A percentile compares a stretch with the other conserved stretches of the same genome.
phyloP scores from a whole-genome alignment of 2,888 invertebrate species.

The Leptopilina syphax region DNA sequence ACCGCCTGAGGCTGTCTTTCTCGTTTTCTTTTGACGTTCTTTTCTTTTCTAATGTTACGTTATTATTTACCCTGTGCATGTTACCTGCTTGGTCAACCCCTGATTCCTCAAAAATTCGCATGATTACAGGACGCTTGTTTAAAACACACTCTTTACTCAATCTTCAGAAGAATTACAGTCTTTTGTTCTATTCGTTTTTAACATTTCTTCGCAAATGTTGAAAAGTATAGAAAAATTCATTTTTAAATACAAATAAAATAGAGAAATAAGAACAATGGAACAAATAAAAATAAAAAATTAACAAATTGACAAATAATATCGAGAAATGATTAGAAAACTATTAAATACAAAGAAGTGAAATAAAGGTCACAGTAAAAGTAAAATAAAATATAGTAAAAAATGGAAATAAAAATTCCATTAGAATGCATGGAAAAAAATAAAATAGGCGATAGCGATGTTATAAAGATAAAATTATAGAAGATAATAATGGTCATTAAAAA shows the following conservation, averaged over 20 bases:
- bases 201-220: too few species aligned
- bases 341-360: neutral
- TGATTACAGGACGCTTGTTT: conserved; percentile 29
- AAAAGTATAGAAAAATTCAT: too few species aligned
- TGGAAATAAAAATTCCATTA: neutral
- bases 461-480: conserved; percentile 17
- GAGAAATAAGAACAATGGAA: neutral
- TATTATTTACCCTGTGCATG: conserved; percentile 25
- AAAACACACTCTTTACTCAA: neutral
- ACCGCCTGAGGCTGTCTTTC: conserved; percentile 14
- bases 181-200: too few species aligned
- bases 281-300: too few species aligned
- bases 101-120: conserved; percentile 27
- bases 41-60: conserved; percentile 35
- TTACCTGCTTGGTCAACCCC: conserved; percentile 30
- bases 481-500: conserved; percentile 20
- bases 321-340: neutral
- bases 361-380: too few species aligned
- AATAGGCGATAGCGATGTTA: neutral
- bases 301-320: neutral
- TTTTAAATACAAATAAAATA: too few species aligned
- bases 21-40: conserved; percentile 21
- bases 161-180: neutral
- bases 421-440: neutral
- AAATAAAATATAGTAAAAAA: neutral